Evolutionary conservation across 2,797 vertebrate genomes (phyloP), one percentile per base, ranked within the genome.

Genomic region (Pangasius sanitwongsei): DNA sequence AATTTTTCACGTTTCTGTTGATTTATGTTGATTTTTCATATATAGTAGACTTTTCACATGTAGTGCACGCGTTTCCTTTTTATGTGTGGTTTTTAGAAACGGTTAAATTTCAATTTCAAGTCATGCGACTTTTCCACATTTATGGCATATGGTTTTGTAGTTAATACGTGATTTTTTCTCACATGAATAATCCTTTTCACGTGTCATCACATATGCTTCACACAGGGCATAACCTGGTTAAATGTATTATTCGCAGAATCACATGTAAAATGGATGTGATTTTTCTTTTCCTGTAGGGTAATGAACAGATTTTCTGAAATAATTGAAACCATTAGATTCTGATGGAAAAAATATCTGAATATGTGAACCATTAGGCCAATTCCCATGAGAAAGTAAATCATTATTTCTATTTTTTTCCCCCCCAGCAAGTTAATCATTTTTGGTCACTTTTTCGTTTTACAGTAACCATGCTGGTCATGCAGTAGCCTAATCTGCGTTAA

Each of bases 281-380:
- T 25, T 25, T 16, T 25, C 0, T 0, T 1, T 0, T 1, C 3
- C 3, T 20, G 50, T 3, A 9, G 4, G 6, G 1, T 31, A 80
- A n/a, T 55, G 15, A 55, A 78, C 12, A 53, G 5, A 55, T 31
- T 80, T 80, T 31, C 7, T 55, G 15, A 20, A 80, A 28, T 28
- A 75, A 25, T 3, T 15, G 41, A 75, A 75, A 75, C 1, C 13
- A 53, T 75, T 28, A 28, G 41, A 50, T 78, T 80, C 48, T 20
- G 28, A 9, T 55, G 44, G 48, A n/a, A 16, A 31, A 53, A 78
- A 78, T 18, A 20, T n/a, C 15, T 15, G 12, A 28, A n/a, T 20
- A 8, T 25, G 70, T 74, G 37, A 74, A 41, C 6, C 2, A 34
- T 65, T 65, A 65, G 9, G 25, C 25, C 61, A 25, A 4, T 13